Evolutionary conservation across 2,888 invertebrate genomes (phyloP).

Genomic region (Caradrina kadenii): DNA sequence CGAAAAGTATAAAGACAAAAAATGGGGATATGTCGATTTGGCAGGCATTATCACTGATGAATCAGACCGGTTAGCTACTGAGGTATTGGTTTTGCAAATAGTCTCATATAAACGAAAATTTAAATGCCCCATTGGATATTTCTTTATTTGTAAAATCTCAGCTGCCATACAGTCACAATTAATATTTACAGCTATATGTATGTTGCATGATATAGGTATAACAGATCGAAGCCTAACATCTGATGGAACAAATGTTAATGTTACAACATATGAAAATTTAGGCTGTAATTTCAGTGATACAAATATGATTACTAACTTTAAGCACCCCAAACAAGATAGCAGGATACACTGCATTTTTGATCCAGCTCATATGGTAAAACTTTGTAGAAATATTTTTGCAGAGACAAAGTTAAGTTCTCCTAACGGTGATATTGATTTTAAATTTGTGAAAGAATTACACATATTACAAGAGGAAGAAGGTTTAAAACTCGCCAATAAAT

Average conservation of each 20-base stretch:
- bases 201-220: not conserved
- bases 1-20: slow-evolving; percentile 4
- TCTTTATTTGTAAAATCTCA: slow-evolving; percentile 15
- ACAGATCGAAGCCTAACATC: slow-evolving; percentile 9
- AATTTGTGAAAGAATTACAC: slow-evolving; percentile 14
- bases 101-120: slow-evolving; percentile 13
- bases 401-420: not conserved
- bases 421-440: slow-evolving; percentile 1
- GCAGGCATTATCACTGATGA: slow-evolving; percentile 3
- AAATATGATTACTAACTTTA: slow-evolving; percentile 11
- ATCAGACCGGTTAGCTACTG: slow-evolving; percentile 5
- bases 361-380: slow-evolving; percentile 22
- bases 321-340: slow-evolving; percentile 5
- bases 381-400: slow-evolving; percentile 10
- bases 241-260: slow-evolving; percentile 7
- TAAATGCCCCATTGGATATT: slow-evolving; percentile 19
- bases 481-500: slow-evolving; percentile 14
- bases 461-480: slow-evolving; percentile 7
- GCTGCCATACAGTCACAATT: slow-evolving; percentile 10
- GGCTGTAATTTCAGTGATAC: slow-evolving; percentile 9
- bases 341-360: slow-evolving; percentile 14
- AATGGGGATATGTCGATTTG: slow-evolving; percentile 7
- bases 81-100: slow-evolving; percentile 13
- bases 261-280: slow-evolving; percentile 5
- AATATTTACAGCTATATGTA: not conserved